Percentiles rank a stretch among this genome's conserved stretches.
These are phyloP conservation scores for Scalopus aquaticus DNA, from an alignment of 2,113 vertebrate genomes.

Conservation along the genomic window DNA sequence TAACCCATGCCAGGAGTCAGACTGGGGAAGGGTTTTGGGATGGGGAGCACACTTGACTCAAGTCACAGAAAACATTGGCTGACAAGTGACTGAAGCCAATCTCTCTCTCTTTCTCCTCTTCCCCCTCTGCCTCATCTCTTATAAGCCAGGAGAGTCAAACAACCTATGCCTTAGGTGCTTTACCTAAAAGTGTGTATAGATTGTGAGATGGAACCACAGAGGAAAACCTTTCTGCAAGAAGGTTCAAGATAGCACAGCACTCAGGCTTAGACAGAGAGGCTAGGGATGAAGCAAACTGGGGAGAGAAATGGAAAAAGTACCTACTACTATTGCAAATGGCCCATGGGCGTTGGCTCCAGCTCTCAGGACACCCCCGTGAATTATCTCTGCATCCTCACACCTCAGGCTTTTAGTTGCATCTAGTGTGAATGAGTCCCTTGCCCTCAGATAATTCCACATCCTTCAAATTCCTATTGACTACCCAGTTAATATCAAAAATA, in stretches of 20 bases:
- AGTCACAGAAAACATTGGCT: neutral
- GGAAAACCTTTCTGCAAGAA: neutral
- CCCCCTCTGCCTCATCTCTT: neutral
- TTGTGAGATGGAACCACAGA: neutral
- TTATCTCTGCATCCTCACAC: neutral
- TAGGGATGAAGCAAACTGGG: neutral
- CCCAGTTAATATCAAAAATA: neutral
- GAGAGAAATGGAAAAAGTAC: neutral
- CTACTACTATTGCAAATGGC: neutral
- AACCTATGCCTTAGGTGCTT: neutral
- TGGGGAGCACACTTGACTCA: neutral
- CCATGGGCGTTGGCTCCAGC: neutral
- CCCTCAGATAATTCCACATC: neutral
- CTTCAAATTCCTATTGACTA: neutral
- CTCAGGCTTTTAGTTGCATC: neutral
- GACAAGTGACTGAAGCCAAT: neutral
- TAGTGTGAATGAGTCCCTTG: neutral
- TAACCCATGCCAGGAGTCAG: neutral
- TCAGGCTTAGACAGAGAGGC: neutral
- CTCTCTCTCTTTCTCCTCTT: neutral
- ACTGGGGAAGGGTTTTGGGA: too few relatives aligned
- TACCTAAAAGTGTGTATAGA: neutral
- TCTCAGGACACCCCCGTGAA: neutral
- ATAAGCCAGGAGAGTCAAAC: neutral
- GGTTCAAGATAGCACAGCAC: neutral